Evolutionary conservation across 2,888 invertebrate genomes (phyloP).

Genomic region (Acanthosepion esculentum): DNA sequence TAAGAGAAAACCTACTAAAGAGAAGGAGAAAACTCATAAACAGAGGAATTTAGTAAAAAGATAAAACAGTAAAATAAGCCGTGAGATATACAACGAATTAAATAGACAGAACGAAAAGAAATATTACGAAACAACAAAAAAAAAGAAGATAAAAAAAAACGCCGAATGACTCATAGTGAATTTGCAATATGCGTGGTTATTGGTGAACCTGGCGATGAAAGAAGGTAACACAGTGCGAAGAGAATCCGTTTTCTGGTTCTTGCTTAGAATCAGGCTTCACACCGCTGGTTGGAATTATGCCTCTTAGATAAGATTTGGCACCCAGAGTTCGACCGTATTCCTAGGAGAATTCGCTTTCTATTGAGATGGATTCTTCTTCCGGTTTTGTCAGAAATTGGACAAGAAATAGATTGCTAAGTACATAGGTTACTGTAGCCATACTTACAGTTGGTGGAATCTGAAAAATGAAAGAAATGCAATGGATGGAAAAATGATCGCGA

Average conservation of each 20-base stretch:
- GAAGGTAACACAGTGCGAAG: no score
- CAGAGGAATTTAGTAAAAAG: no score
- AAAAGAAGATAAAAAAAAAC: no score
- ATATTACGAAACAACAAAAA: no score
- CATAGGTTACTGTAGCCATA: neutral
- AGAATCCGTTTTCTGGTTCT: neutral
- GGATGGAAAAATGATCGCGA: no score
- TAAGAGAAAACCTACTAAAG: no score
- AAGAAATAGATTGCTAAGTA: neutral
- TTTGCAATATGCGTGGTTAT: neutral
- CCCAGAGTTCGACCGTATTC: neutral
- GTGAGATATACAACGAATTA: no score
- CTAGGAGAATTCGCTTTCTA: neutral
- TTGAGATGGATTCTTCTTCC: neutral
- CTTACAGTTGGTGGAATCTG: neutral
- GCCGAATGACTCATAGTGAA: no score
- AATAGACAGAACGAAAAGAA: no score
- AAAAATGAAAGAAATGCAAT: no score
- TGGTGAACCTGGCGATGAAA: neutral
- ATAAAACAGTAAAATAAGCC: no score
- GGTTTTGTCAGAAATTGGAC: neutral
- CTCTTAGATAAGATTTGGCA: constrained; percentile 33
- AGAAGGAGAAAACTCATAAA: no score
- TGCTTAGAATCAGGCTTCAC: neutral
- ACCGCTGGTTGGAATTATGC: neutral